Evolutionary conservation across 2,113 vertebrate species (phyloP).

Genomic region (Irena cyanogastra): DNA sequence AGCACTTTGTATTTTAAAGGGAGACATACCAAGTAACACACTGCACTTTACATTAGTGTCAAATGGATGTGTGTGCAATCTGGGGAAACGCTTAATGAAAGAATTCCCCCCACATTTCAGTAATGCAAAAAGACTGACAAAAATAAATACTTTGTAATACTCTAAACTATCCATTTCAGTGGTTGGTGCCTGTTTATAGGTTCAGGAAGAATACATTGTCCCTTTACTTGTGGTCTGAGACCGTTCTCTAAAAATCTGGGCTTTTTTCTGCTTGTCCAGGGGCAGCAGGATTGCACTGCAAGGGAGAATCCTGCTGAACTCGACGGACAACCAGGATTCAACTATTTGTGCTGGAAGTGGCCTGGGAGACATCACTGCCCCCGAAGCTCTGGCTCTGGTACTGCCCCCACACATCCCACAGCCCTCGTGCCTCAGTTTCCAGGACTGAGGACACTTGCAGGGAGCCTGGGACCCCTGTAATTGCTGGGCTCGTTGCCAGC

Average conservation of each 20-base stretch:
- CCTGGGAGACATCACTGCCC: fast-evolving
- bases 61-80: neutral
- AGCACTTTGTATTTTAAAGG: neutral
- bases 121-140: neutral
- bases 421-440: neutral
- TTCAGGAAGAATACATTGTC: neutral
- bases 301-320: neutral
- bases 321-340: fast-evolving
- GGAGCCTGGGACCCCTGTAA: neutral
- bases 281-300: neutral
- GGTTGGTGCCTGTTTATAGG: neutral
- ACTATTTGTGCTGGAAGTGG: neutral
- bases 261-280: neutral
- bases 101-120: neutral
- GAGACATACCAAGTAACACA: neutral
- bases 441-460: neutral
- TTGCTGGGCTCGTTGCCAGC: fast-evolving
- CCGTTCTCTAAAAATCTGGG: neutral
- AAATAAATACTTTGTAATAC: neutral
- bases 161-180: neutral
- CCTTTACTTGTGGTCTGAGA: neutral
- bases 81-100: neutral
- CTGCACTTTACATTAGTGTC: neutral
- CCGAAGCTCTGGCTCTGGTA: neutral
- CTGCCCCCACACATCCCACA: neutral